Conservation (phyloP, 1,140 invertebrate species). For the Drosophila asahinai region DNA sequence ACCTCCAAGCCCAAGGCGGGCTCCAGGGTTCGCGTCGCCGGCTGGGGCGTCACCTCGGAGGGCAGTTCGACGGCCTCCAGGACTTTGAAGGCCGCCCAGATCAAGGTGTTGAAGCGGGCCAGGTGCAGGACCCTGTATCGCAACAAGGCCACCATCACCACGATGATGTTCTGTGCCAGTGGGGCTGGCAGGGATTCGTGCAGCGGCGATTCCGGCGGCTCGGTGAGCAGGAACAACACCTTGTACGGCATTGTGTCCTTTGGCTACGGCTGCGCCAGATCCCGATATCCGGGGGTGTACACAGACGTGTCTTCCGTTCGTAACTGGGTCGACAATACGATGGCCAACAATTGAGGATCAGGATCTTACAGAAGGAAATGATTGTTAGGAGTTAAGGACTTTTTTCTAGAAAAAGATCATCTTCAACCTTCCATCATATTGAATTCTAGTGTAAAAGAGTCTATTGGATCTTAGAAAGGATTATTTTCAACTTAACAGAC, state of each 20-base stretch:
- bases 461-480: no score
- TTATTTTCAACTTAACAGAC: no score
- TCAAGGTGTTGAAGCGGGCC: neutral
- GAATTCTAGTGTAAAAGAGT: neutral
- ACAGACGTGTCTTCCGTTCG: conserved; percentile 15
- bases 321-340: conserved; percentile 21
- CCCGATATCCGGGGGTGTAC: conserved; percentile 54
- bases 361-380: neutral
- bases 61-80: conserved; percentile 25
- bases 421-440: no score
- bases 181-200: conserved; percentile 41
- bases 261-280: conserved; percentile 57
- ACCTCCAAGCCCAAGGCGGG: conserved; percentile 32
- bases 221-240: conserved; percentile 1
- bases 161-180: conserved; percentile 56
- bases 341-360: conserved; percentile 43
- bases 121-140: conserved; percentile 12
- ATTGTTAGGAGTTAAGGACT: neutral
- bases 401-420: neutral
- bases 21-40: conserved; percentile 28
- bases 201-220: conserved; percentile 65
- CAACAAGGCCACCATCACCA: conserved; percentile 30
- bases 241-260: conserved; percentile 61
- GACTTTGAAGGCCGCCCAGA: conserved; percentile 1
- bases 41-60: conserved; percentile 56